A percentile compares a stretch with the other conserved stretches of the same genome.
Evolutionary conservation across 2,113 vertebrate genomes (phyloP).

Genomic region (Anarhynchus alexandrinus): DNA sequence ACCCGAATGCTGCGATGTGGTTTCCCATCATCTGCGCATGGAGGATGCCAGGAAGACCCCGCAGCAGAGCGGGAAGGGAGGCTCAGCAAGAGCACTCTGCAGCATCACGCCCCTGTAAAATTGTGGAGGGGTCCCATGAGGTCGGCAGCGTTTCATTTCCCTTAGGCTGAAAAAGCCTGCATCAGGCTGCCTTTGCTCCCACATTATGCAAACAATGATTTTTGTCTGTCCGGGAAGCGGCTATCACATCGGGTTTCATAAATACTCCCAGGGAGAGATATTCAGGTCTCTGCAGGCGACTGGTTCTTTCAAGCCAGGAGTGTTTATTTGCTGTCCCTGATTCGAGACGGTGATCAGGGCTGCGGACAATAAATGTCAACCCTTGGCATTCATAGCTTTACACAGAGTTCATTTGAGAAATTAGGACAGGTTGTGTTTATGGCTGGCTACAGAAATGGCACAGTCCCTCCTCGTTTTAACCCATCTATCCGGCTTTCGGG

Average conservation of each 20-base stretch:
- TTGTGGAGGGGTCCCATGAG: neutral
- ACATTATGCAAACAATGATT: neutral
- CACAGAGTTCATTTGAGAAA: neutral
- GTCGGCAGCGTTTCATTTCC: accelerated
- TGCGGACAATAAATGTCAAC: neutral
- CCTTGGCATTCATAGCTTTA: neutral
- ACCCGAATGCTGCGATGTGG: accelerated
- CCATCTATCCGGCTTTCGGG: accelerated
- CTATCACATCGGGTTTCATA: neutral
- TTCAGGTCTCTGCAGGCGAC: neutral
- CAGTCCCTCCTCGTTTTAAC: accelerated
- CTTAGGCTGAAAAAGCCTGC: neutral
- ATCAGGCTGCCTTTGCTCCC: neutral
- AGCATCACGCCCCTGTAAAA: neutral
- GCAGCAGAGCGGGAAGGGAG: neutral
- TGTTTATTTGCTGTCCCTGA: slow-evolving; percentile 1
- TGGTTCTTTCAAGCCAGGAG: neutral
- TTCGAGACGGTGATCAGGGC: accelerated
- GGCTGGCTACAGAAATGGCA: neutral
- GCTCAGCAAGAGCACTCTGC: neutral
- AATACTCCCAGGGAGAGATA: neutral
- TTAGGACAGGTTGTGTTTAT: neutral
- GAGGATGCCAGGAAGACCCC: neutral
- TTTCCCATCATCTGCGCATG: neutral
- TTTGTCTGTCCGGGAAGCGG: neutral